Evolutionary conservation across 2,797 vertebrate species (phyloP), one percentile per base, ranked within the genome.

Genomic region (Periophthalmus magnuspinnatus): DNA sequence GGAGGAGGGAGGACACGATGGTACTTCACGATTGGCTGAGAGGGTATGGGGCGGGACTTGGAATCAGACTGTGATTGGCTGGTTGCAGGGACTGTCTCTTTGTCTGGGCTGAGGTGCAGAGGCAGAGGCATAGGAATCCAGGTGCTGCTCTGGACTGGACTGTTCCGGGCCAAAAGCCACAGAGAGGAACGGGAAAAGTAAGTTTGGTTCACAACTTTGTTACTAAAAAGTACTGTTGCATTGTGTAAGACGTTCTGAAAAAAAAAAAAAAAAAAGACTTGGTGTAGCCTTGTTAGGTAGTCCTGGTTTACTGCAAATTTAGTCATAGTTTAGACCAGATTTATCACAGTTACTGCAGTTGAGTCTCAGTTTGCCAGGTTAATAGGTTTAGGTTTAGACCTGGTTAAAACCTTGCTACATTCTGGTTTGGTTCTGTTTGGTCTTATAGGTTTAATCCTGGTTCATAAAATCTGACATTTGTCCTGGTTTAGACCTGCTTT

Each of bases 91-190:
- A 32, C 62, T 9, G 21, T 17, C 41, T 64, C 62, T 64, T 60
- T 48, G 62, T 64, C 62, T 64, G 62, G 38, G 22, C 22, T 64
- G 41, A 64, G 62, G 62, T 64, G 62, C 38, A 48, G 22, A 28
- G 22, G 16, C 13, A 48, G 16, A 13, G 14, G 57, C 57, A 59
- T 14, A 34, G 33, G 62, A 32, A 64, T 28, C 62, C 62, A 64
- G 62, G 62, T 64, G 62, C 6, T 47, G 48, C 6, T 1, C 19
- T 1, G 38, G 13, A 33, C 13, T 24, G 36, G 36, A 63, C 61
- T 45, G 61, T 38, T 38, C 21, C 38, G 61, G 38, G 21, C 6
- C 38, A 24, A 10, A 45, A 28, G 7, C n/a, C 34, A 38, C 59
- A 61, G 34, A 33, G 9, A 38, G n/a, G 14, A n/a, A 17, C 21